Evolutionary conservation across 64 coral and sea anemone species (phyloP).

Genomic region (Anthopleura sola): DNA sequence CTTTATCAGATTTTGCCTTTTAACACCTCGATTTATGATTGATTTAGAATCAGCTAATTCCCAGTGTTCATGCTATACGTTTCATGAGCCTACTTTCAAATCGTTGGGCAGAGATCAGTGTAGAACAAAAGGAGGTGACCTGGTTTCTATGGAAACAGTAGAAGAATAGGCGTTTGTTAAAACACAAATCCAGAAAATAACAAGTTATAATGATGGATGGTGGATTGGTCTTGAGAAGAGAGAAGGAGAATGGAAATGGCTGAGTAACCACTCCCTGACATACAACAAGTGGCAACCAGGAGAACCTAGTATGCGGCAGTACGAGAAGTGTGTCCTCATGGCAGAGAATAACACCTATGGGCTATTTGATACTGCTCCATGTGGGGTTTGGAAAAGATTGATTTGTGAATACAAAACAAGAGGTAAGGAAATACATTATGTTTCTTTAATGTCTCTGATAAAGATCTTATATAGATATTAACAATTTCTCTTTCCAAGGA

Average conservation of each 20-base stretch:
- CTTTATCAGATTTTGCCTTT: no score
- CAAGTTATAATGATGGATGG: background rate
- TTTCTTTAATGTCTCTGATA: no score
- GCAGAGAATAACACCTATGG: background rate
- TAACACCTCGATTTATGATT: no score
- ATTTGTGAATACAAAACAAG: constrained; percentile 19
- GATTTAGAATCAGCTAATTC: background rate
- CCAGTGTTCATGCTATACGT: constrained; percentile 3
- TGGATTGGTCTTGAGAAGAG: constrained; percentile 16
- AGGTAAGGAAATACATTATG: background rate
- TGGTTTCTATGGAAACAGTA: constrained; percentile 41
- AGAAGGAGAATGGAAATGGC: constrained; percentile 8
- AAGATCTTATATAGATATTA: no score
- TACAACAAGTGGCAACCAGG: constrained; percentile 8
- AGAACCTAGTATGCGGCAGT: background rate
- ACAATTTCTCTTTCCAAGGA: no score
- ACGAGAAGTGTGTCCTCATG: background rate
- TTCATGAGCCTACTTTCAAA: background rate
- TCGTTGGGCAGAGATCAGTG: background rate
- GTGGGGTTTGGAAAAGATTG: background rate
- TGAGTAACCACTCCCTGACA: background rate
- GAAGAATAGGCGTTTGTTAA: constrained; percentile 31
- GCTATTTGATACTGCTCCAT: background rate
- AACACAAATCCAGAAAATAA: background rate
- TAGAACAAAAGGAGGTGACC: background rate